Evolutionary conservation across 1,140 invertebrate genomes (phyloP).

Genomic region (Scaptodrosophila lebanonensis): DNA sequence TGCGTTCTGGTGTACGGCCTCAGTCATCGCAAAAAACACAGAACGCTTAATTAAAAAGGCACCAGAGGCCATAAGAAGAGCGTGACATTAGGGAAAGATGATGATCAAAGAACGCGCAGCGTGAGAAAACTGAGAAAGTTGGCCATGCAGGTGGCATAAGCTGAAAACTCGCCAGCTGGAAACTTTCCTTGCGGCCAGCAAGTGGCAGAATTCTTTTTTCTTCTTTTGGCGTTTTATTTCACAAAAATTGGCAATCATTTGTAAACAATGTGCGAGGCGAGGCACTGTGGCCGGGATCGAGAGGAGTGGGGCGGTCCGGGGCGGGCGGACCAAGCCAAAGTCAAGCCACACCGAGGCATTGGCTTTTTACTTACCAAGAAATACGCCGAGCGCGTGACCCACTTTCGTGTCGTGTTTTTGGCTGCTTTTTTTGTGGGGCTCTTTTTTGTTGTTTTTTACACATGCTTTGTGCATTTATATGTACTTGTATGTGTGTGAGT

Average conservation of each 20-base stretch:
- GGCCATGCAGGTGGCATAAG: conserved; percentile 25
- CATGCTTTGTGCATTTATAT: background rate
- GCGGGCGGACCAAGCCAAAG: conserved; percentile 8
- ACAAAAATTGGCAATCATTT: conserved; percentile 67
- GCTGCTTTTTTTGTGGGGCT: conserved; percentile 22
- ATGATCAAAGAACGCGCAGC: no score
- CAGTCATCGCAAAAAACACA: no score
- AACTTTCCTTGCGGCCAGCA: conserved; percentile 47
- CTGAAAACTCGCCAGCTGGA: background rate
- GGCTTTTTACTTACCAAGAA: conserved; percentile 59
- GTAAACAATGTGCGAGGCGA: conserved; percentile 60
- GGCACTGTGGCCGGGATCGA: no score
- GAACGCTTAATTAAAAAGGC: no score
- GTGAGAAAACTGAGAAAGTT: conserved; percentile 62
- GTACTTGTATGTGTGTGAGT: conserved; percentile 6
- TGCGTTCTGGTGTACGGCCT: no score
- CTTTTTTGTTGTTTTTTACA: conserved; percentile 17
- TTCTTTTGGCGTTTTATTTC: no score
- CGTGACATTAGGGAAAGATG: no score
- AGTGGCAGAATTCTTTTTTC: conserved; percentile 8
- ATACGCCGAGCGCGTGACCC: conserved; percentile 62
- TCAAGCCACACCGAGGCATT: conserved; percentile 26
- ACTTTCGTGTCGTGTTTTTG: conserved; percentile 62
- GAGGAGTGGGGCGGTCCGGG: no score
- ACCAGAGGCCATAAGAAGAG: no score